These are phyloP conservation scores for Synanceia verrucosa DNA, from an alignment of 2,797 vertebrate genomes.

Conservation along the genomic window DNA sequence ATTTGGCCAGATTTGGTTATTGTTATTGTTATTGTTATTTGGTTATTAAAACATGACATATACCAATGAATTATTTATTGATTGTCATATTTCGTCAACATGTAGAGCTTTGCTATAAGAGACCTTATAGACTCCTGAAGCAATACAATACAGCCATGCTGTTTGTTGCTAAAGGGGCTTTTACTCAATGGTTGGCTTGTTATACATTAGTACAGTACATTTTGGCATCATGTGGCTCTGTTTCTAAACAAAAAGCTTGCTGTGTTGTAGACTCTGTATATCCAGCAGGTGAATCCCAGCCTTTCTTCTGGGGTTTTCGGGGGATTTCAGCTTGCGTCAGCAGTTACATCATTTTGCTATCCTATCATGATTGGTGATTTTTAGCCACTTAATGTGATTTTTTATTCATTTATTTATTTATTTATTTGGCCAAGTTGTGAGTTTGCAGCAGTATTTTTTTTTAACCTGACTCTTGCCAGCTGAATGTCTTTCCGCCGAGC, in stretches of 20 bases:
- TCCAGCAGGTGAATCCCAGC: conserved; percentile 58
- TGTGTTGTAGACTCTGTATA: too few species aligned
- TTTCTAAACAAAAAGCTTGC: neutral
- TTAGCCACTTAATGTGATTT: too few species aligned
- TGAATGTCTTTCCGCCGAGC: too few species aligned
- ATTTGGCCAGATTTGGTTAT: conserved; percentile 33
- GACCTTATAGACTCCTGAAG: neutral
- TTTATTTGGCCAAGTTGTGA: too few species aligned
- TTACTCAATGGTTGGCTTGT: too few species aligned
- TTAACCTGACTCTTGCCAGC: too few species aligned
- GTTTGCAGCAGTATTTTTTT: too few species aligned
- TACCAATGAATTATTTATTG: conserved; percentile 27
- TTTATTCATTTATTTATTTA: too few species aligned
- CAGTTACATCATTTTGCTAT: conserved; percentile 1
- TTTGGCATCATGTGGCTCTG: neutral
- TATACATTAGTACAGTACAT: too few species aligned
- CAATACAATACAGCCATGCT: neutral
- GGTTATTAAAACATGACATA: neutral
- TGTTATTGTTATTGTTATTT: too few species aligned
- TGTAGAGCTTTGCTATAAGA: neutral
- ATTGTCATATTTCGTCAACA: neutral
- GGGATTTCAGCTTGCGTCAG: conserved; percentile 39
- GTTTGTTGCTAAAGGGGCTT: neutral
- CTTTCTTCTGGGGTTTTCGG: conserved; percentile 21
- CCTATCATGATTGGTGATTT: conserved; percentile 13